Evolutionary conservation across 2,888 invertebrate species (phyloP).

Genomic region (Aleiodes testaceus): DNA sequence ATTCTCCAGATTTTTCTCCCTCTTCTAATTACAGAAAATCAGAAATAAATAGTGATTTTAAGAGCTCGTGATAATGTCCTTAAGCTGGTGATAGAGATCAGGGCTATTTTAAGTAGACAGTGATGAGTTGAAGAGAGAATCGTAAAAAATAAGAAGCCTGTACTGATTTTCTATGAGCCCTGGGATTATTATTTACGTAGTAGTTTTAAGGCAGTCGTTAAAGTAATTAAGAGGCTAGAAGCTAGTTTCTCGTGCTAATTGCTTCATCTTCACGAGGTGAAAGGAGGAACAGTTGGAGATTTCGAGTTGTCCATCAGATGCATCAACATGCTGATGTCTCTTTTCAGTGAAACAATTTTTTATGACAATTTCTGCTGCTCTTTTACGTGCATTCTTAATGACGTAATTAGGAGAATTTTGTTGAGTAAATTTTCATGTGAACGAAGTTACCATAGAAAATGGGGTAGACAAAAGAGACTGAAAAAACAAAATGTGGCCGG

Average conservation of each 20-base stretch:
- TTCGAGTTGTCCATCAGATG: background rate
- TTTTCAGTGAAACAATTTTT: background rate
- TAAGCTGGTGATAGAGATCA: constrained; percentile 16
- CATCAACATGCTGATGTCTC: background rate
- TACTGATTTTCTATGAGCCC: constrained; percentile 23
- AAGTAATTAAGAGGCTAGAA: constrained; percentile 41
- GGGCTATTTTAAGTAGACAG: constrained; percentile 17
- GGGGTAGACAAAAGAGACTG: constrained; percentile 24
- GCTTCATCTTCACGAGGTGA: constrained; percentile 37
- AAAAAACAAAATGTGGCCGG: constrained; percentile 5
- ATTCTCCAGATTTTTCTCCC: background rate
- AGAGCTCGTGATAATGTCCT: background rate
- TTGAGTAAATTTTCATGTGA: constrained; percentile 35
- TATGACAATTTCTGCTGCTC: background rate
- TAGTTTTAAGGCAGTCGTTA: constrained; percentile 30
- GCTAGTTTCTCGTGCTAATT: constrained; percentile 33
- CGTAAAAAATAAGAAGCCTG: constrained; percentile 4
- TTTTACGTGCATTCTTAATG: constrained; percentile 19
- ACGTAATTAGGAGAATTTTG: constrained; percentile 30
- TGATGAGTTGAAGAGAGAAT: constrained; percentile 16
- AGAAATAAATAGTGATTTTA: background rate
- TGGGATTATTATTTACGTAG: constrained; percentile 21
- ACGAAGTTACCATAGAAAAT: constrained; percentile 19
- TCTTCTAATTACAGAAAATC: background rate
- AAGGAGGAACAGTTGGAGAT: background rate